phyloP scores from a whole-genome alignment of 2,797 vertebrate species.

The Sebastes minor region DNA sequence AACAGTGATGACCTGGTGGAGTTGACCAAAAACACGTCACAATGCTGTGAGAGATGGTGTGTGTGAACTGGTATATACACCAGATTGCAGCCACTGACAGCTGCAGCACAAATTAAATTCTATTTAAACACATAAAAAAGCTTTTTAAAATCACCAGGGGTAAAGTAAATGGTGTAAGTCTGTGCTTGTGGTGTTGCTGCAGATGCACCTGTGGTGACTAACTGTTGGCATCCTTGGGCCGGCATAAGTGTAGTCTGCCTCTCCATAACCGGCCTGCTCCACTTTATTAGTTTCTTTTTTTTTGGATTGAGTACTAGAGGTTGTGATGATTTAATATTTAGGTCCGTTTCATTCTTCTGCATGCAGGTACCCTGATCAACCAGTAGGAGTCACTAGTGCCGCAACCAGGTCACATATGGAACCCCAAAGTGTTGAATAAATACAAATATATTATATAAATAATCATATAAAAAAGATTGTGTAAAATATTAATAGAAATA shows the following conservation, averaged over 20 bases:
- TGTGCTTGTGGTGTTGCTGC: slow-evolving; percentile 9
- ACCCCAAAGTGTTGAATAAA: background rate
- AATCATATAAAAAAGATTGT: background rate
- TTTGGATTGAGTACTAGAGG: background rate
- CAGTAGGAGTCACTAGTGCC: background rate
- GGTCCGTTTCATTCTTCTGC: background rate
- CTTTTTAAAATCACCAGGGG: background rate
- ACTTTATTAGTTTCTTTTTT: slow-evolving; percentile 18
- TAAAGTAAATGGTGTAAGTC: background rate
- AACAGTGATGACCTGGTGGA: background rate
- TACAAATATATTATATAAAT: background rate
- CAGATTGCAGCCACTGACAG: background rate
- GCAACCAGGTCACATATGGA: background rate
- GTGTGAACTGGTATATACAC: background rate
- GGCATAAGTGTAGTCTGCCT: background rate
- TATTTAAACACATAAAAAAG: background rate
- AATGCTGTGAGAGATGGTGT: background rate
- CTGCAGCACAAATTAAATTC: background rate
- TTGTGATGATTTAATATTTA: background rate
- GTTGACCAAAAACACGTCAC: background rate
- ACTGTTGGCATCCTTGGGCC: background rate
- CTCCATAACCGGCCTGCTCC: background rate
- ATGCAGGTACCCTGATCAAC: background rate
- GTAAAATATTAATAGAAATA: background rate
- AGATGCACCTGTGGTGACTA: slow-evolving; percentile 1